Base-by-base conservation (phyloP, 2,797 vertebrate species). In the Gambusia yucatana region DNA sequence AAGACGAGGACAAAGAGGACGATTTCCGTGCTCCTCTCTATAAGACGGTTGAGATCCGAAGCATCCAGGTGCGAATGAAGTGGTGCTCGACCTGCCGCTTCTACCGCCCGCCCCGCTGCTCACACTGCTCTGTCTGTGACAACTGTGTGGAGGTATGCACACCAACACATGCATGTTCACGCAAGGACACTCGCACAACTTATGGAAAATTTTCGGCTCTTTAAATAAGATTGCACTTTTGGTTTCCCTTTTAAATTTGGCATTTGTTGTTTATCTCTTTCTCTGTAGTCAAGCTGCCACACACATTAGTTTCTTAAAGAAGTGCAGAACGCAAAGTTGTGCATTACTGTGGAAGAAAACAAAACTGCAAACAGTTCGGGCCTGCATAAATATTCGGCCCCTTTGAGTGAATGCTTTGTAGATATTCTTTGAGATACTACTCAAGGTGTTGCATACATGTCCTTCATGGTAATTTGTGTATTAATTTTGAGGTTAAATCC, bases 11-110 rank as follows among this genome's bases (percentile, higher is more conserved):
- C 86, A 99, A 99, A 92, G 98, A 99, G 86, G 98, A 99, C 2
- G 98, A 99, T 93, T 99, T 99, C 93, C 97, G 98, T 0, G 98
- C 98, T 59, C 98, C 98, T 0, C 97, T 99, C 13, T 99, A 99
- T 90, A 99, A 99, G 93, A 99, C 98, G 0, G 98, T 99, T 93
- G 98, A 99, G 92, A 98, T 99, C 92, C 97, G 97, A 89, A 97
- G 97, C 76, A 99, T 99, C 86, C 98, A 99, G 93, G 98, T 98
- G 92, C 97, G 98, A 93, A 99, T 99, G 98, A 99, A 99, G 80
- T 99, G 98, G 98, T 99, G 98, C 8, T 97, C 98, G 1, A 99
- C 98, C 71, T 99, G 98, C 90, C 98, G 98, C 81, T 99, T 99
- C 94, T 99, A 99, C 95, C 96, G 98, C 3, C 98, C 98, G 0